Conservation (phyloP, 2,888 invertebrate genomes). For the Beris morrisii region DNA sequence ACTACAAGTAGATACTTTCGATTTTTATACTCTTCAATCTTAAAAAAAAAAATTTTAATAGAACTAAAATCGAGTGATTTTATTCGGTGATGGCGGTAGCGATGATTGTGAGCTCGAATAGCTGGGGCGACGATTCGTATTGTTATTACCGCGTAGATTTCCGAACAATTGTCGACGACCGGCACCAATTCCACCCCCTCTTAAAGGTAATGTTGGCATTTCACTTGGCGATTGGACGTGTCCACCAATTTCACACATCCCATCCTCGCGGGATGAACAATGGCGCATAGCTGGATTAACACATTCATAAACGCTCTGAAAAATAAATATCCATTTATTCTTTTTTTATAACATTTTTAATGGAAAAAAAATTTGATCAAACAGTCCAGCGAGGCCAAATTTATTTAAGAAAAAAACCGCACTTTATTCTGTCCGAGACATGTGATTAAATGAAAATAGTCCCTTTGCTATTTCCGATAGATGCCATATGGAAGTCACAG, state of each 20-base stretch:
- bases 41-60: neutral
- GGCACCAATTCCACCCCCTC: conserved; percentile 45
- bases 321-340: conserved; percentile 7
- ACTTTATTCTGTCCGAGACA: no score
- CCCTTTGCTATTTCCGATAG: no score
- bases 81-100: conserved; percentile 50
- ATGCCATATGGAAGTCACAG: no score
- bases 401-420: no score
- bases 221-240: conserved; percentile 53
- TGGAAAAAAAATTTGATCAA: no score
- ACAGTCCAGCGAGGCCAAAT: no score
- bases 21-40: neutral
- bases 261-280: conserved; percentile 51
- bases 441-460: no score
- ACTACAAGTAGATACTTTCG: no score
- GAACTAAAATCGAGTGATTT: conserved; percentile 54
- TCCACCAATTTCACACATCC: conserved; percentile 42
- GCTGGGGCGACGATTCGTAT: conserved; percentile 47
- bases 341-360: neutral
- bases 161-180: conserved; percentile 54
- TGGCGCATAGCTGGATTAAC: conserved; percentile 60
- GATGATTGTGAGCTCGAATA: conserved; percentile 52
- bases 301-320: conserved; percentile 62
- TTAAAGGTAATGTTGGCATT: conserved; percentile 55
- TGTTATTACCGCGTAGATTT: conserved; percentile 52